Conservation (phyloP, 2,888 invertebrate species). For the Crossocerus cetratus region DNA sequence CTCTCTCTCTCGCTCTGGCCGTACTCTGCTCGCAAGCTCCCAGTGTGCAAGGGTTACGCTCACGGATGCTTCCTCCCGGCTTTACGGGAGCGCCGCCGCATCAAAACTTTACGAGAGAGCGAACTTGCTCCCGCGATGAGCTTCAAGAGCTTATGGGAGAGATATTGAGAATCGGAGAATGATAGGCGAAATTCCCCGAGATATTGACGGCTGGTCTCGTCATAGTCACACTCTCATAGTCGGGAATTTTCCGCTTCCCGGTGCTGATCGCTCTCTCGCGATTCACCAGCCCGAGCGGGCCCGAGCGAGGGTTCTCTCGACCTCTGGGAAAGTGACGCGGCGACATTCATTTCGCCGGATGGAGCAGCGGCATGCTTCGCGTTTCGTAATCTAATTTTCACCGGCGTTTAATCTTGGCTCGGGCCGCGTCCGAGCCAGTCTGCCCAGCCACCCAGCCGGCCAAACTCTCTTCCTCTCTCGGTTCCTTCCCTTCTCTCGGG, state of each 20-base stretch:
- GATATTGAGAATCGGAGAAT: no score
- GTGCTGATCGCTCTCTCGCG: no score
- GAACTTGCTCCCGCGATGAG: neutral
- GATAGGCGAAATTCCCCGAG: no score
- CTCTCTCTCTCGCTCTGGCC: no score
- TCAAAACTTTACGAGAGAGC: no score
- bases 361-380: conserved; percentile 54
- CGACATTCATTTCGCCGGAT: conserved; percentile 52
- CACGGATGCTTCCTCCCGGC: no score
- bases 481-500: neutral
- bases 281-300: neutral
- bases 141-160: no score
- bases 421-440: conserved; percentile 26
- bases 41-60: no score
- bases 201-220: neutral
- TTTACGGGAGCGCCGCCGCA: no score
- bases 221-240: no score
- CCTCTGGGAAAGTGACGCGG: conserved; percentile 29
- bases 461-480: neutral
- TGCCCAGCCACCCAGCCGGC: neutral
- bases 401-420: conserved; percentile 70
- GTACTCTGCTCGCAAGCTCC: no score
- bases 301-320: neutral
- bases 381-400: conserved; percentile 72
- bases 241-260: neutral